phyloP scores from a whole-genome alignment of 2,113 vertebrate species.

The Cheirogaleus medius region DNA sequence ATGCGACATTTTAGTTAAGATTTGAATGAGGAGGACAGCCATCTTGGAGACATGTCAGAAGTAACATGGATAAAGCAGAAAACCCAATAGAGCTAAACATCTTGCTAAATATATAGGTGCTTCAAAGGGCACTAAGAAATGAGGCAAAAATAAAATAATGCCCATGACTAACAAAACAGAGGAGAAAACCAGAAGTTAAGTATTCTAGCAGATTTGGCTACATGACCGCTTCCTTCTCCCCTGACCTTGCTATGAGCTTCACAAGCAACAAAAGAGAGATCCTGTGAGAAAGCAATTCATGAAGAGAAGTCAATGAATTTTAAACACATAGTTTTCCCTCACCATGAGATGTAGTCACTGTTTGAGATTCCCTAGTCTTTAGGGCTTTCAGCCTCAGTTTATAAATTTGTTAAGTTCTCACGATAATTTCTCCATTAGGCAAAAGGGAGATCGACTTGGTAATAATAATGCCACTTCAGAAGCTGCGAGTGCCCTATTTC shows the following conservation, averaged over 20 bases:
- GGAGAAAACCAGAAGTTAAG: background rate
- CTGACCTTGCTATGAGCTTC: background rate
- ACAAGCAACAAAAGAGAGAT: background rate
- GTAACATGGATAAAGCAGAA: background rate
- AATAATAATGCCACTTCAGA: background rate
- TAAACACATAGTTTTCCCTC: background rate
- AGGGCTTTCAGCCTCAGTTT: background rate
- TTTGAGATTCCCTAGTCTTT: background rate
- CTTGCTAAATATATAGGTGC: background rate
- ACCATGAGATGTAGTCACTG: rapidly evolving
- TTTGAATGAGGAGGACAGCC: background rate
- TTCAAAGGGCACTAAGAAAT: background rate
- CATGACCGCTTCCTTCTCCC: background rate
- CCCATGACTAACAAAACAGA: background rate
- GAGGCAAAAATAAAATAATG: background rate
- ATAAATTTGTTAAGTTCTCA: background rate
- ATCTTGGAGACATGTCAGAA: background rate
- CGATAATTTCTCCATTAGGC: background rate
- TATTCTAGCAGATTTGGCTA: background rate
- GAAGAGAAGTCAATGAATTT: background rate
- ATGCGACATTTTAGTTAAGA: background rate
- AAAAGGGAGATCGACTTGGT: background rate
- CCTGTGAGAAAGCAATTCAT: background rate
- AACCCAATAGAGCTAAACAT: rapidly evolving
- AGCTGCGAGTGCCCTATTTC: background rate